A percentile compares a stretch with the other conserved stretches of the same genome.
Evolutionary conservation across 2,113 vertebrate species (phyloP).

Genomic region (Microcebus griseorufus): DNA sequence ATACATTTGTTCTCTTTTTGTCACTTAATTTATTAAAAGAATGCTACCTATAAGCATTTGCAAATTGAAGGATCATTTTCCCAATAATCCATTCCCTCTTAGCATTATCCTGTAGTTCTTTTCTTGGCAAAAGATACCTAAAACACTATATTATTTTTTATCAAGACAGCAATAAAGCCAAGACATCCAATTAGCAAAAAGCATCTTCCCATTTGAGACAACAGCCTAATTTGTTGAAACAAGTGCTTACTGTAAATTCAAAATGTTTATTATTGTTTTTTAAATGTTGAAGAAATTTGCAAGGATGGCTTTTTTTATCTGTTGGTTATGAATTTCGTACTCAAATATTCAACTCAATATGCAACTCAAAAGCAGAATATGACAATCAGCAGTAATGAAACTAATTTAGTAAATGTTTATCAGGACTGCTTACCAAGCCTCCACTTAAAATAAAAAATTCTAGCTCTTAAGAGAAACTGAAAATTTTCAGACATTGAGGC

Average conservation of each 20-base stretch:
- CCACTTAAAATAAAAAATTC: slow-evolving; percentile 46
- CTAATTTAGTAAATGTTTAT: slow-evolving; percentile 60
- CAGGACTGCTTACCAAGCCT: slow-evolving; percentile 48
- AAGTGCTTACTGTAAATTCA: slow-evolving; percentile 54
- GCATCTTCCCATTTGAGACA: slow-evolving; percentile 46
- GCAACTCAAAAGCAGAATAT: slow-evolving; percentile 51
- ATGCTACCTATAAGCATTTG: background rate
- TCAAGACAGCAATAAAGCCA: slow-evolving; percentile 60
- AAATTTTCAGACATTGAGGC: background rate
- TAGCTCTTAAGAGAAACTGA: slow-evolving; percentile 49
- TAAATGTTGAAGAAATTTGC: slow-evolving; percentile 19
- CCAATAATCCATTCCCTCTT: background rate
- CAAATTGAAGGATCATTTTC: background rate
- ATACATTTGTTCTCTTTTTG: background rate
- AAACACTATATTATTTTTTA: slow-evolving; percentile 49
- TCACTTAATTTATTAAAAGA: slow-evolving; percentile 32
- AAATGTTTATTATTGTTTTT: slow-evolving; percentile 34
- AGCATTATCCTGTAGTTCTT: background rate
- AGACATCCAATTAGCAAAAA: slow-evolving; percentile 55
- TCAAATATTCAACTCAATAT: slow-evolving; percentile 58
- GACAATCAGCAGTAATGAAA: slow-evolving; percentile 57
- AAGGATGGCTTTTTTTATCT: slow-evolving; percentile 56
- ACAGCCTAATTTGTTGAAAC: slow-evolving; percentile 39
- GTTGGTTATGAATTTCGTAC: slow-evolving; percentile 32
- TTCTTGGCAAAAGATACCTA: slow-evolving; percentile 46